These are phyloP conservation scores for Turdus rufiventris DNA, from an alignment of 2,113 vertebrate species.

Conservation along the genomic window DNA sequence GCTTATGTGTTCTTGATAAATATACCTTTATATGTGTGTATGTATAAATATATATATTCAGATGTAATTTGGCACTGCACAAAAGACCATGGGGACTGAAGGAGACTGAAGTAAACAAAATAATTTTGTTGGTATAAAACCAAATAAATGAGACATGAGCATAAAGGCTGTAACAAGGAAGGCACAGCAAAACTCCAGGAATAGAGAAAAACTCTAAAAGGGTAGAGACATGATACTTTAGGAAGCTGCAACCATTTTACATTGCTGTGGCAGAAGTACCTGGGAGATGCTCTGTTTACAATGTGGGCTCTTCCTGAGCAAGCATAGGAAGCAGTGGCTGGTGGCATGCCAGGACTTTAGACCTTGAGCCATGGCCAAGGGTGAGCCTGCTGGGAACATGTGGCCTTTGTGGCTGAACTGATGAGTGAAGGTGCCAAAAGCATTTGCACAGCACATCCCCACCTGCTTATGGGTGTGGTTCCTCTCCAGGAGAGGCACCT, in stretches of 20 bases:
- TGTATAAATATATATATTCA: neutral
- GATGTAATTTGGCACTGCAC: neutral
- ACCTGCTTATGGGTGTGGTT: neutral
- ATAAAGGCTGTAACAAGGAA: neutral
- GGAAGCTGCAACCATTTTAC: neutral
- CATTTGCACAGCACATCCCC: neutral
- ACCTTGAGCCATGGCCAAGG: neutral
- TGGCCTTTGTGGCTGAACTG: neutral
- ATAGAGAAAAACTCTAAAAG: neutral
- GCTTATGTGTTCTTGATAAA: neutral
- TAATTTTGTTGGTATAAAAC: neutral
- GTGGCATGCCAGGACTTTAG: rapidly evolving
- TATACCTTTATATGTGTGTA: rapidly evolving
- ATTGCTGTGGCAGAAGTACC: neutral
- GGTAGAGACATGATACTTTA: neutral
- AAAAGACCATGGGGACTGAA: neutral
- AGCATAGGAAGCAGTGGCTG: rapidly evolving
- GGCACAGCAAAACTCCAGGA: neutral
- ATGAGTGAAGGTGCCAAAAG: neutral
- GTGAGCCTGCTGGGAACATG: neutral
- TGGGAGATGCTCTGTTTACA: neutral
- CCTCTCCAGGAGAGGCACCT: neutral
- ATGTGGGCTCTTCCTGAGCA: neutral
- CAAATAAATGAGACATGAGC: neutral
- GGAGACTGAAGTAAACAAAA: neutral